A percentile compares a stretch with the other conserved stretches of the same genome.
phyloP scores from a whole-genome alignment of 2,888 invertebrate species.

The Agonopterix heracliana region DNA sequence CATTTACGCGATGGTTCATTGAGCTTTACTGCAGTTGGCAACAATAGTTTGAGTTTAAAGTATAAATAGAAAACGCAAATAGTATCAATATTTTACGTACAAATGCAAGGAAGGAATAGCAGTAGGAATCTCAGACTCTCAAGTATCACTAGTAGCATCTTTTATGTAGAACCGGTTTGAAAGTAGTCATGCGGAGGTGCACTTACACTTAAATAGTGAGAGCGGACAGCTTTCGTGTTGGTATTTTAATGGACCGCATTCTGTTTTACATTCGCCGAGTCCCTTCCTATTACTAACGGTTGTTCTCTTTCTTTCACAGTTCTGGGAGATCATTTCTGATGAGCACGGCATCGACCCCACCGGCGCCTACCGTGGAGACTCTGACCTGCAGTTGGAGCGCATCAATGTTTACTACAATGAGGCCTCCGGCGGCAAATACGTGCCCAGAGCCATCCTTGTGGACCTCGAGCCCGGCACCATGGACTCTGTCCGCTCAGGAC shows the following conservation, averaged over 20 bases:
- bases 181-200: constrained; percentile 38
- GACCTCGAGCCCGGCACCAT: constrained; percentile 70
- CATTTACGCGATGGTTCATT: constrained; percentile 53
- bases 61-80: constrained; percentile 12
- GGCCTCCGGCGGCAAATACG: constrained; percentile 79
- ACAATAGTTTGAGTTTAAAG: background rate
- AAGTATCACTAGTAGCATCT: too few relatives aligned
- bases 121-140: constrained; percentile 21
- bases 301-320: constrained; percentile 76
- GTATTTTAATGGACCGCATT: constrained; percentile 51
- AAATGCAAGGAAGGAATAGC: constrained; percentile 25
- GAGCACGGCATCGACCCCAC: constrained; percentile 96
- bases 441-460: constrained; percentile 63
- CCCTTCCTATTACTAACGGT: constrained; percentile 77
- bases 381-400: constrained; percentile 92
- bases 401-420: constrained; percentile 98
- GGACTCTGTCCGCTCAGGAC: constrained; percentile 83
- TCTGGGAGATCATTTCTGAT: constrained; percentile 97
- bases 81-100: constrained; percentile 18
- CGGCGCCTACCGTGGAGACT: constrained; percentile 92
- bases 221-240: constrained; percentile 48
- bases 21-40: constrained; percentile 34
- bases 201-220: constrained; percentile 32
- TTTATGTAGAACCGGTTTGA: constrained; percentile 52
- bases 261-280: constrained; percentile 20